Evolutionary conservation across 2,797 vertebrate genomes (phyloP).

Genomic region (Pipistrellus pipistrellus): DNA sequence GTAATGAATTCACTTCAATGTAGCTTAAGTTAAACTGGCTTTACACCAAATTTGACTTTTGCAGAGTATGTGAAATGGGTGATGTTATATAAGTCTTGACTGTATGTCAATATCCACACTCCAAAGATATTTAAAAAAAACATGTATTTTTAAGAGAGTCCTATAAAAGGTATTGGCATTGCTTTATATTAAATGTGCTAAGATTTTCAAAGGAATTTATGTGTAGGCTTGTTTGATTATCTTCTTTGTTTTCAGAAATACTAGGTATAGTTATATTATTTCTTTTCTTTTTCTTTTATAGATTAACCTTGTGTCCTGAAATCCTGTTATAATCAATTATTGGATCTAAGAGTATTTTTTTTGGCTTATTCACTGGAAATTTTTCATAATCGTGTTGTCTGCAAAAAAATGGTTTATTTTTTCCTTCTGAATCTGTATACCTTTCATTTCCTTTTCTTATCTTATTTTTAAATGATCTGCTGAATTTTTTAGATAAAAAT

Average conservation of each 20-base stretch:
- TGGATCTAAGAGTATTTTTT: not conserved
- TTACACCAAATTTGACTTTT: conserved; percentile 2
- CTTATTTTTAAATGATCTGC: not conserved
- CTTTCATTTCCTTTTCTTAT: not conserved
- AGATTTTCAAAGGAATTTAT: not conserved
- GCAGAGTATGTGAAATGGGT: not conserved
- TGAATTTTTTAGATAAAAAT: conserved; percentile 19
- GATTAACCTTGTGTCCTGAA: not conserved
- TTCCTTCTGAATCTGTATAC: not conserved
- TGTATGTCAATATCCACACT: not conserved
- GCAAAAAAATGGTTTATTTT: not conserved
- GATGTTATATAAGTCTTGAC: not conserved
- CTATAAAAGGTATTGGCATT: not conserved
- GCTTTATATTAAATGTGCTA: not conserved
- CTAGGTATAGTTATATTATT: not conserved
- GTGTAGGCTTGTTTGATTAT: not conserved
- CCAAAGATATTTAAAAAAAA: not conserved
- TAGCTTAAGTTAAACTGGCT: not conserved
- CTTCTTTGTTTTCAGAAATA: not conserved
- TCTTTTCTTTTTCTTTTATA: not conserved
- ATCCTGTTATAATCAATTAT: not conserved
- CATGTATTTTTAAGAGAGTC: not conserved
- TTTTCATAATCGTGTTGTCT: not conserved
- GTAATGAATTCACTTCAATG: not conserved
- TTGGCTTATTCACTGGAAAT: not conserved